Evolutionary conservation across 2,113 vertebrate species (phyloP), one percentile per base, ranked within the genome.

Genomic region (Origma solitaria): DNA sequence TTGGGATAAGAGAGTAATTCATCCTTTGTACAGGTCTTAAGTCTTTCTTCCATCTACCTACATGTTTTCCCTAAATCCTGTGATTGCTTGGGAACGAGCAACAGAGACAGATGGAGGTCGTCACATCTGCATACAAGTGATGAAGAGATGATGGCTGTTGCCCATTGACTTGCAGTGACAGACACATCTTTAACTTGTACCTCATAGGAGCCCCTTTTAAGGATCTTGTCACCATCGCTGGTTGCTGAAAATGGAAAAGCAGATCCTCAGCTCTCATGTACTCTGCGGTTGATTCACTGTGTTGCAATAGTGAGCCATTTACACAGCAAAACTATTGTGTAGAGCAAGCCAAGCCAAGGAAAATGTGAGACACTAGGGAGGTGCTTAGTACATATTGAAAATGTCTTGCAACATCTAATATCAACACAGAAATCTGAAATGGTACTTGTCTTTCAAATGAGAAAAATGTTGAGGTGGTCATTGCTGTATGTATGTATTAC

Each of bases 101-200:
- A 58, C 47, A 83, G 86, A 94, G 86, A 71, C 76, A 97, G 92
- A 94, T 90, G 95, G 83, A 88, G 72, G 38, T 44, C 93, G 86
- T 95, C 94, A 93, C 91, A 93, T 79, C 83, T 81, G 68, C 76
- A 40, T 45, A 64, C 14, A 56, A 92, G 83, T 31, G 72, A 83
- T 44, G 65, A 86, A 91, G 47, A 92, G 68, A 75, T 40, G 23
- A 93, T 92, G 86, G 72, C 86, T 90, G 47, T 30, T 90, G 88
- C 80, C 92, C 79, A 90, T 15, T 81, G 76, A 60, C 82, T 95
- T 81, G 35, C 27, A 60, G 35, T 64, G 30, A 79, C 68, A 93
- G 91, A 90, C 40, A 0, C 22, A 66, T 90, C 76, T 88, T 86
- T 94, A 83, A 78, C 76, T 93, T 81, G 33, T 37, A 64, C 42